These are phyloP conservation scores for Epizoanthus ramosus DNA, from an alignment of 92 coral and sea anemone species.

Conservation along the genomic window DNA sequence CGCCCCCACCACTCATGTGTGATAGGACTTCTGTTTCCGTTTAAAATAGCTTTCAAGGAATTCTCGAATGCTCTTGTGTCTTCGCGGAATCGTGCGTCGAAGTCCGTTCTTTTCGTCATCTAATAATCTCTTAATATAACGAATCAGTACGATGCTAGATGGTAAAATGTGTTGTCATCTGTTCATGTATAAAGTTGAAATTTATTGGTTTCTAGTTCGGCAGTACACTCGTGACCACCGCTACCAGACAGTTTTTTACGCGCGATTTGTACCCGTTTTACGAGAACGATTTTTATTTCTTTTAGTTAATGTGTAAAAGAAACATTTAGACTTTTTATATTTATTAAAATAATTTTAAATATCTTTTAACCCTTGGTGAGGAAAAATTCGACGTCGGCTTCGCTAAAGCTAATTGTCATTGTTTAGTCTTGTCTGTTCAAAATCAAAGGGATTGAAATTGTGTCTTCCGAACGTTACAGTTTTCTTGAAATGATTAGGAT, in stretches of 20 bases:
- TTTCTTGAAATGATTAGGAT: constrained; percentile 37
- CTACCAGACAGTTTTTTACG: constrained; percentile 3
- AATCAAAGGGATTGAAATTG: not conserved
- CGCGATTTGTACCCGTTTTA: constrained; percentile 16
- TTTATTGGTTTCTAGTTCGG: constrained; percentile 1
- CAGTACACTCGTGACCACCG: not conserved
- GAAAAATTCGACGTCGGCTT: constrained; percentile 3
- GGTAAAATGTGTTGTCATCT: not conserved
- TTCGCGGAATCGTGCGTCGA: not conserved
- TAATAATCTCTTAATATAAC: not conserved
- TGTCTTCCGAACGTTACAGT: constrained; percentile 22
- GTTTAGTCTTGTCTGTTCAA: not conserved
- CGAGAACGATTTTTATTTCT: constrained; percentile 3
- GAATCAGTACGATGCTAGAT: constrained; percentile 1
- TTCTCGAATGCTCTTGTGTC: constrained; percentile 21
- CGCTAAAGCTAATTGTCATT: constrained; percentile 2
- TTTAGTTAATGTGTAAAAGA: not conserved
- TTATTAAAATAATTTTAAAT: constrained; percentile 4
- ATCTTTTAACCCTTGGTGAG: not conserved
- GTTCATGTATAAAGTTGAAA: not conserved
- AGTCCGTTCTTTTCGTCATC: not conserved
- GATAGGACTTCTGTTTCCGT: constrained; percentile 44
- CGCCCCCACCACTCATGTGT: constrained; percentile 32
- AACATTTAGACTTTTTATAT: constrained; percentile 11
- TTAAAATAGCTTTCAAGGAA: constrained; percentile 34